Base-by-base conservation (phyloP, 2,888 invertebrate genomes). In the Caenorhabditis uteleia region DNA sequence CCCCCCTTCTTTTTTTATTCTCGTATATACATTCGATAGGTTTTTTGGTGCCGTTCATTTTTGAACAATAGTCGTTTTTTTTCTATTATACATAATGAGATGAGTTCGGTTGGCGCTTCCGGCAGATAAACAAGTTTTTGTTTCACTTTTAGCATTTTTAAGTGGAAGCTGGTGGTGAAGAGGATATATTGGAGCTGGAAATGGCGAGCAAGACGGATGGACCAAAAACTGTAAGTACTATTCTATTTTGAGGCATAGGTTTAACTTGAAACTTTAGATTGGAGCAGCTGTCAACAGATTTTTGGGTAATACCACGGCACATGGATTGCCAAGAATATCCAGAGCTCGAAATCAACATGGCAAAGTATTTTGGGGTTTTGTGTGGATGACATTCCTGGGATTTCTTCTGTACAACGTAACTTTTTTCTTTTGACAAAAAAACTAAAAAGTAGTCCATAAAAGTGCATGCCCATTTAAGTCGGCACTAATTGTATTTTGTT, bases 251-350 rank as follows among this genome's bases (percentile, higher is more conserved):
- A n/a, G n/a, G n/a, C n/a, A n/a, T n/a, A n/a, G n/a, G n/a, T n/a
- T n/a, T n/a, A n/a, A 39, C 16, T n/a, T n/a, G n/a, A n/a, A 21
- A 39, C 47, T 65, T 4, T 47, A 66, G 66, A 47, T 34, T 21
- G 26, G 20, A 25, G 51, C 39, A 16, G 66, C 68, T 3, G 38
- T 68, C 18, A 40, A 54, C 16, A 59, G 68, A n/a, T 71, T 71
- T 39, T 27, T 67, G 29, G 47, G 49, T 33, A 69, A 69, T 29
- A 72, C 72, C 10, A 72, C 72, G 2, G 66, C 72, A 14, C 72
- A 72, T 40, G 72, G 72, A 21, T 48, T 72, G 38, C 69, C 72
- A 12, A 29, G 69, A 36, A 67, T 69, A 3, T 53, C 53, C 1
- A 60, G 57, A 43, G 67, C 67, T 20, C 25, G 67, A 21, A 67